These are phyloP conservation scores for Pentalonia nigronervosa DNA, from an alignment of 1,140 invertebrate genomes.

Conservation along the genomic window DNA sequence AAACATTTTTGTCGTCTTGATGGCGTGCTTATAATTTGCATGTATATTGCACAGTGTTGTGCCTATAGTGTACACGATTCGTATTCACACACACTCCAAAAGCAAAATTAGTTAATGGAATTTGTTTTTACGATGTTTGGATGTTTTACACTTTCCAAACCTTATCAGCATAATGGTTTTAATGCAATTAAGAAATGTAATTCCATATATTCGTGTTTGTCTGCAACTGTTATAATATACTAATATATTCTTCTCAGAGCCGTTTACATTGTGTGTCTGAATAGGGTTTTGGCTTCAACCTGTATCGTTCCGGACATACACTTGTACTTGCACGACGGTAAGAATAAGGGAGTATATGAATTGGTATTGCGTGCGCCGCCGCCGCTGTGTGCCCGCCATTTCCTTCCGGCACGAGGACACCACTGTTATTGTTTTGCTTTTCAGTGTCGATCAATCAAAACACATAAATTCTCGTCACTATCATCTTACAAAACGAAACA, in stretches of 20 bases:
- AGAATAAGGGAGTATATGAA: background rate
- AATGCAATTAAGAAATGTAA: conserved; percentile 31
- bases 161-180: conserved; percentile 39
- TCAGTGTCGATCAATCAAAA: conserved; percentile 11
- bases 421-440: background rate
- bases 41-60: background rate
- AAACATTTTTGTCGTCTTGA: conserved; percentile 28
- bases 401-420: conserved; percentile 8
- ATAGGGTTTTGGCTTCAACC: background rate
- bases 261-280: background rate
- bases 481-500: background rate
- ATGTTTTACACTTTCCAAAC: conserved; percentile 17
- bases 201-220: conserved; percentile 21
- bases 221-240: conserved; percentile 1
- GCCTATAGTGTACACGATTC: background rate
- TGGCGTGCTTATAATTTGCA: background rate
- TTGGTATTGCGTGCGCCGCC: background rate
- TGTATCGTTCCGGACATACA: conserved; percentile 23
- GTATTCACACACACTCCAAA: background rate
- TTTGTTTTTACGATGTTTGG: conserved; percentile 32
- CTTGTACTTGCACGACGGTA: background rate
- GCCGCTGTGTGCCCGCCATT: background rate
- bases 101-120: conserved; percentile 27
- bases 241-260: conserved; percentile 1
- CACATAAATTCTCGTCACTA: background rate